These are phyloP conservation scores for Xenops minutus DNA, from an alignment of 2,797 vertebrate genomes.

Conservation along the genomic window DNA sequence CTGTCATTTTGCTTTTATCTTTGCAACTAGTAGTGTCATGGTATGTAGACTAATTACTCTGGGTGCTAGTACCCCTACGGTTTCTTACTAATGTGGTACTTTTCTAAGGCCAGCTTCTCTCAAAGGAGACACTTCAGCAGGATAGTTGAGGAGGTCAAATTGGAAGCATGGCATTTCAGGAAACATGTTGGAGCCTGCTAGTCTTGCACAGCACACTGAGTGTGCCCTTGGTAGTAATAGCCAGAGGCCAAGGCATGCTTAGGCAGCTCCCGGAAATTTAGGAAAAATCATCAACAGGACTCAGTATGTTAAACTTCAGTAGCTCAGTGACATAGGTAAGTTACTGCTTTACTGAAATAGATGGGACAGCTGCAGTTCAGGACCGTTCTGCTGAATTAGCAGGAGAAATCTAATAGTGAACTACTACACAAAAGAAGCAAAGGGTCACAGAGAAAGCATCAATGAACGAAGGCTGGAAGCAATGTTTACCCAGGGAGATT, in stretches of 20 bases:
- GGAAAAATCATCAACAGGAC: accelerated
- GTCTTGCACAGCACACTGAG: background rate
- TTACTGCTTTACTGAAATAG: background rate
- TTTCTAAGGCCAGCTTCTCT: background rate
- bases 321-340: background rate
- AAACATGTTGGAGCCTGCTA: background rate
- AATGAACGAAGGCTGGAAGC: background rate
- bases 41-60: background rate
- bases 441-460: background rate
- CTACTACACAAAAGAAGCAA: background rate
- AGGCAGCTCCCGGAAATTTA: background rate
- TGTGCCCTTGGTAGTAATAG: accelerated
- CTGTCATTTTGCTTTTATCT: background rate
- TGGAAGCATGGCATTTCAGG: background rate
- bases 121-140: background rate
- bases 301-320: background rate
- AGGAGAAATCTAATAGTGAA: background rate
- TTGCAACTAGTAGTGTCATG: background rate
- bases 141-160: background rate
- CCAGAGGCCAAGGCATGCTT: background rate
- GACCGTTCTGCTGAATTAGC: background rate
- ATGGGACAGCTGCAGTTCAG: background rate
- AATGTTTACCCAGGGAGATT: background rate
- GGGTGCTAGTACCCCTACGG: background rate
- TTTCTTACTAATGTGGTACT: background rate